These are phyloP conservation scores for Psix sp. DNA, from an alignment of 1,140 invertebrate species.

Conservation along the genomic window DNA sequence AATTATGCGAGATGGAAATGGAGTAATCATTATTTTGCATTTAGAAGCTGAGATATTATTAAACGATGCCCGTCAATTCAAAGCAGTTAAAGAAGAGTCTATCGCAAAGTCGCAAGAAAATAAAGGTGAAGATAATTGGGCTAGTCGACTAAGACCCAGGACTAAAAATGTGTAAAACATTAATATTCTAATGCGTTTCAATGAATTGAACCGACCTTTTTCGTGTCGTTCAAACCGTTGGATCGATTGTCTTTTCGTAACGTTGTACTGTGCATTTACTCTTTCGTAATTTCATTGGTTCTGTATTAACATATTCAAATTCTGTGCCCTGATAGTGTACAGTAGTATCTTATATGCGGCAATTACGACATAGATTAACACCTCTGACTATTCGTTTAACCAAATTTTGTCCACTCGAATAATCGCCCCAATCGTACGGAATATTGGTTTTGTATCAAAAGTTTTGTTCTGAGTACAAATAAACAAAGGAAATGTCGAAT, in stretches of 20 bases:
- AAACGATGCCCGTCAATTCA: conserved; percentile 21
- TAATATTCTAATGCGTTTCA: conserved; percentile 36
- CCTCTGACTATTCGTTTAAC: too few relatives aligned
- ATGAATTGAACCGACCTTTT: conserved; percentile 20
- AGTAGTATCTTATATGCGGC: too few relatives aligned
- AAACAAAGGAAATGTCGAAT: too few relatives aligned
- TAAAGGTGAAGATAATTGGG: conserved; percentile 50
- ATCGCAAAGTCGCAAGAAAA: conserved; percentile 35
- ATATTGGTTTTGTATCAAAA: too few relatives aligned
- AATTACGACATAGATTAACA: too few relatives aligned
- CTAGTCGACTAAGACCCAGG: conserved; percentile 37
- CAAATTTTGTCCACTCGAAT: too few relatives aligned
- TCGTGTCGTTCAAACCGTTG: neutral
- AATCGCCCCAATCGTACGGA: too few relatives aligned
- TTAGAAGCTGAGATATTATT: conserved; percentile 41
- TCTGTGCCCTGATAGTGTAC: too few relatives aligned
- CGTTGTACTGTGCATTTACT: conserved; percentile 32
- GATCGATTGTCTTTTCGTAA: neutral
- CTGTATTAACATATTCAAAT: too few relatives aligned
- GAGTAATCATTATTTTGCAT: conserved; percentile 27
- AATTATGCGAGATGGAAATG: neutral
- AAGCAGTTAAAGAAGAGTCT: conserved; percentile 38
- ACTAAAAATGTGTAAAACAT: conserved; percentile 47
- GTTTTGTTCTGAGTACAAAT: too few relatives aligned
- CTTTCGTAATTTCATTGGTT: conserved; percentile 9